Conservation (phyloP, 2,888 invertebrate species). For the Rotaria macrura region DNA sequence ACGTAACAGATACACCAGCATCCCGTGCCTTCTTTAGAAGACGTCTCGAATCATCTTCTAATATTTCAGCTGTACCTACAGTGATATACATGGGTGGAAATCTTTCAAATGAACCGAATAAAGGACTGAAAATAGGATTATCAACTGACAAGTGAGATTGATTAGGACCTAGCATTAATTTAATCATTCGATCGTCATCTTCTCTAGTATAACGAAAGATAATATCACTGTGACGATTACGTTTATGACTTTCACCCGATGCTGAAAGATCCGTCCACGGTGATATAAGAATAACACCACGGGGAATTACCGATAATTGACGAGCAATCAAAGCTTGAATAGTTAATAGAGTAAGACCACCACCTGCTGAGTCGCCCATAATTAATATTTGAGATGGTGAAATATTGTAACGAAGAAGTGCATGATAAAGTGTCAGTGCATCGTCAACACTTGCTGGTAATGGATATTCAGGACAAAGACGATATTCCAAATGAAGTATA, state of each 20-base stretch:
- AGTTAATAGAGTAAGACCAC: conserved; percentile 2
- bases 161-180: background rate
- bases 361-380: background rate
- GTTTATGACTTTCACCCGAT: conserved; percentile 6
- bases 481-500: conserved; percentile 19
- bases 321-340: background rate
- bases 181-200: background rate
- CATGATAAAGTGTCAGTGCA: background rate
- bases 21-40: background rate
- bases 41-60: background rate
- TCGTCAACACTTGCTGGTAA: background rate
- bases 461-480: conserved; percentile 5
- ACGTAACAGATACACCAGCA: background rate
- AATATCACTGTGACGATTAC: background rate
- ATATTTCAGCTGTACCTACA: conserved; percentile 9
- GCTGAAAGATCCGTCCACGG: background rate
- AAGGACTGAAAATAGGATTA: background rate
- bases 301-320: background rate
- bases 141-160: background rate
- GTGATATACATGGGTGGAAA: conserved; percentile 1
- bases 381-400: background rate
- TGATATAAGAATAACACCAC: conserved; percentile 12
- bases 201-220: background rate
- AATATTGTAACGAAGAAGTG: background rate
- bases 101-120: background rate